Evolutionary conservation across 2,888 invertebrate genomes (phyloP), one percentile per base, ranked within the genome.

Genomic region (Mesorhabditis belari): DNA sequence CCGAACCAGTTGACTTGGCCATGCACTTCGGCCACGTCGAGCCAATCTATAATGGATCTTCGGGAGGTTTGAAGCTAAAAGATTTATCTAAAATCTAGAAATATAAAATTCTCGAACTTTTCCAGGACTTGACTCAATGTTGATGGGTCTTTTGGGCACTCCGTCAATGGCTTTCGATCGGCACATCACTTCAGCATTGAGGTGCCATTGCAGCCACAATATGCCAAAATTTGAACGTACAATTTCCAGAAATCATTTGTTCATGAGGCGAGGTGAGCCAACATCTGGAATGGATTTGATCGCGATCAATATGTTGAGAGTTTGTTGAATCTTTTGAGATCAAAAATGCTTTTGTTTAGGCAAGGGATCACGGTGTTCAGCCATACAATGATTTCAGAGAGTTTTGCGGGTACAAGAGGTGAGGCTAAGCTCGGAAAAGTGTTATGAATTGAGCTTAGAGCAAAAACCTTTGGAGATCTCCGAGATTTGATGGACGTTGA

Each of bases 271-370:
- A 19, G 88, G 88, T 67, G 88, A 90, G 68, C 91, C 92, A 0
- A 92, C 92, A 83, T 92, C 92, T 0, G 94, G 94, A 6, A 85
- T 94, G 69, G 94, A 94, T 83, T 85, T 94, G 58, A 87, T 92
- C 26, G 89, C 93, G 0, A 55, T 94, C 26, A 94, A 94, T 79
- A 86, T 94, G 23, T 90, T 91, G 81, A 83, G 89, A 60, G 92
- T 91, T 0, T 85, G 92, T 44, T n/a, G n/a, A n/a, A n/a, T n/a
- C n/a, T n/a, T n/a, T n/a, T n/a, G n/a, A n/a, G n/a, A n/a, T n/a
- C n/a, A n/a, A n/a, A n/a, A n/a, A n/a, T n/a, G n/a, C n/a, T n/a
- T n/a, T n/a, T n/a, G n/a, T n/a, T n/a, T n/a, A n/a, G n/a, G n/a
- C n/a, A n/a, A n/a, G n/a, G n/a, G 92, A 92, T 80, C 92, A 92